Percentiles rank a stretch among this genome's conserved stretches.
Conservation (phyloP, 2,888 invertebrate species). For the Hydropsyche betteni region DNA sequence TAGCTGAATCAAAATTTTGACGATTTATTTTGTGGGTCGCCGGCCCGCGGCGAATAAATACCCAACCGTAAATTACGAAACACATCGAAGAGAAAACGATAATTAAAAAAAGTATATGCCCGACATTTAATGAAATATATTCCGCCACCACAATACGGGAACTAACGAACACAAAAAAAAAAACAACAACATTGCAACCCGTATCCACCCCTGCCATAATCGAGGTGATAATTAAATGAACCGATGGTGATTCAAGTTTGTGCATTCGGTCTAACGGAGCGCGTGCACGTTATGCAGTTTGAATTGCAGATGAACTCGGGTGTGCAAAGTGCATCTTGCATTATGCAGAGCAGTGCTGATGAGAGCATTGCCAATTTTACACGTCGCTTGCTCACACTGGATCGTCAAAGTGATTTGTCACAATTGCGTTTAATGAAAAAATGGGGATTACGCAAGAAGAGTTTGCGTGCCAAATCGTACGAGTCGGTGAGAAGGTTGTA, state of each 20-base stretch:
- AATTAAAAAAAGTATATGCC: constrained; percentile 1
- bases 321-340: constrained; percentile 8
- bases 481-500: no score
- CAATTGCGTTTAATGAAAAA: not conserved
- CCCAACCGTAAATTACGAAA: not conserved
- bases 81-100: constrained; percentile 1
- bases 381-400: constrained; percentile 5
- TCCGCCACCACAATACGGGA: not conserved
- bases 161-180: not conserved
- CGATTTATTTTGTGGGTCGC: not conserved
- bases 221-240: not conserved
- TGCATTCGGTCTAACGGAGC: not conserved
- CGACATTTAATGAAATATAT: not conserved
- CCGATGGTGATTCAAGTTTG: no score
- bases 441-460: no score
- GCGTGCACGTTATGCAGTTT: not conserved
- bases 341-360: not conserved
- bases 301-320: not conserved
- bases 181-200: no score
- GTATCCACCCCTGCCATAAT: no score
- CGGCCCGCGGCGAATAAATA: not conserved
- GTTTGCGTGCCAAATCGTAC: no score
- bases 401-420: not conserved
- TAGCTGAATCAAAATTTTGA: no score
- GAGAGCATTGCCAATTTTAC: constrained; percentile 1